phyloP scores from a whole-genome alignment of 2,113 vertebrate species.

The Podarcis cretensis region DNA sequence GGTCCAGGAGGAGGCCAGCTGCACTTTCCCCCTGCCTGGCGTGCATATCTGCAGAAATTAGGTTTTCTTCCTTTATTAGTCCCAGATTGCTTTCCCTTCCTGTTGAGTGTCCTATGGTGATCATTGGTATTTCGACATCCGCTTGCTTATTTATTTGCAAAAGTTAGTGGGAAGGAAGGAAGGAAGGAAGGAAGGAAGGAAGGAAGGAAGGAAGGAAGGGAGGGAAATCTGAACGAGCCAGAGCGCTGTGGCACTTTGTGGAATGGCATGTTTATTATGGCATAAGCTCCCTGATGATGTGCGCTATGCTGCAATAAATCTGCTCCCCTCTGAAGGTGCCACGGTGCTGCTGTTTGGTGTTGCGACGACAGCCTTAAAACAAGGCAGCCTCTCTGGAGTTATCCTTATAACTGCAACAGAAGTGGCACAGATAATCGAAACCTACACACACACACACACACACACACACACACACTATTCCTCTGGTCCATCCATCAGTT shows the following conservation, averaged over 20 bases:
- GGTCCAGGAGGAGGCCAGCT: not conserved
- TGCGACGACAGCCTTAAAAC: not conserved
- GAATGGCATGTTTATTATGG: not conserved
- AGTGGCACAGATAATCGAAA: not conserved
- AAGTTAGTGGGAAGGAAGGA: not conserved
- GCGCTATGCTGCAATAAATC: not conserved
- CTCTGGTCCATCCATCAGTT: not conserved
- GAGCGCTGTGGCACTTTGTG: not conserved
- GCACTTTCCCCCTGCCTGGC: not conserved
- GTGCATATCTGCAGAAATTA: conserved; percentile 46
- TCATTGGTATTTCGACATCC: conserved; percentile 42
- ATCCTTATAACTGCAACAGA: not conserved
- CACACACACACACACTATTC: not conserved
- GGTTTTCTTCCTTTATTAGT: conserved; percentile 44
- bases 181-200: too few species aligned
- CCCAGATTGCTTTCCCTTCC: conserved; percentile 55
- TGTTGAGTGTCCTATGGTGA: conserved; percentile 54
- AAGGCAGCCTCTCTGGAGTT: not conserved
- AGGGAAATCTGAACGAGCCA: too few species aligned
- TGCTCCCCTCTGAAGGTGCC: not conserved
- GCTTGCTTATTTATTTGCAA: accelerated
- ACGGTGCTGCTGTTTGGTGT: too few species aligned
- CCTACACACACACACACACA: accelerated
- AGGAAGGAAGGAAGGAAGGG: too few species aligned
- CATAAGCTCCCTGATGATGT: not conserved